Evolutionary conservation across 2,113 vertebrate species (phyloP), one percentile per base, ranked within the genome.

Genomic region (Anseranas semipalmata): DNA sequence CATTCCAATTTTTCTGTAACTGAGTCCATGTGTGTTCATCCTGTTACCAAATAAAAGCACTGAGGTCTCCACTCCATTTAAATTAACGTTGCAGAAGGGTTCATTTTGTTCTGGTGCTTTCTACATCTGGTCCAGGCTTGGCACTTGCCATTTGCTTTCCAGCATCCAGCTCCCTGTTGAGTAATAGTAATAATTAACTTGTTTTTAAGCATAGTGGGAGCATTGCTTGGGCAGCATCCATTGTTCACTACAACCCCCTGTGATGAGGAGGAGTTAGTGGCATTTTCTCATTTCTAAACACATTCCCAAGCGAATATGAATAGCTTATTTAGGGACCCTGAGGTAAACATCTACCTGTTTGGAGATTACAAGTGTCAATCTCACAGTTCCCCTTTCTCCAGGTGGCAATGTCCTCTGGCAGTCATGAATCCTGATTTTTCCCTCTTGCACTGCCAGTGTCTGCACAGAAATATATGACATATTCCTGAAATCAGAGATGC

Each of bases 21-120:
- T 58, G 90, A 94, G 16, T 97, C 92, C 41, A 27, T 98, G 93
- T 98, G 87, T 97, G 92, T 97, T 96, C 84, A 85, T 96, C 85
- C 87, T 94, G 62, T 89, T 94, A 96, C 76, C 92, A 97, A 98
- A 98, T 97, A 98, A 96, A 98, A 97, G n/a, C 59, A 90, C 85
- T 55, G 76, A 96, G 65, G 84, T 95, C 89, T 97, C 55, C 5
- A 53, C 63, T 95, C 62, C 20, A 37, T 77, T 97, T 94, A 77
- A 92, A 92, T 96, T 91, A 28, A 78, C 92, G 68, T 56, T 78
- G 41, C 75, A 78, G 93, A 91, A 95, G 50, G 22, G 6, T 75
- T 87, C 62, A 5, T 74, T 96, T 75, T 79, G 58, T 91, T 83
- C 5, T 30, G 8, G 28, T 68, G 37, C 25, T 92, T 84, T 95